Percentiles rank a stretch among this genome's conserved stretches.
phyloP scores from a whole-genome alignment of 2,113 vertebrate genomes.

The Heteronetta atricapilla region DNA sequence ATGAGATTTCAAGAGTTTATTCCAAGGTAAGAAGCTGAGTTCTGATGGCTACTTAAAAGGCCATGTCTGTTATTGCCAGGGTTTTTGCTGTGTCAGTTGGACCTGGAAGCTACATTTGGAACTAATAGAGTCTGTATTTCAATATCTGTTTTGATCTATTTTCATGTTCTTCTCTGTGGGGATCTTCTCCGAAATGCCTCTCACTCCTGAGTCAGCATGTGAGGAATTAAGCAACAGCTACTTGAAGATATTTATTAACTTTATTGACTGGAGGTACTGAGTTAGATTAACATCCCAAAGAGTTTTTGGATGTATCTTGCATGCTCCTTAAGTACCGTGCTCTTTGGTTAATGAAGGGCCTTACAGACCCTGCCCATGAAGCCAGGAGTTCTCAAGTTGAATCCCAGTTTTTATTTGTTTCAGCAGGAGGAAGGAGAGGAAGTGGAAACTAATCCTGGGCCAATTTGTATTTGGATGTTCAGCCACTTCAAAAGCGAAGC shows the following conservation, averaged over 20 bases:
- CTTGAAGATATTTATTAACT: constrained; percentile 45
- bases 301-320: constrained; percentile 7
- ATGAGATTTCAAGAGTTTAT: not conserved
- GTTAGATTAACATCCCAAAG: constrained; percentile 27
- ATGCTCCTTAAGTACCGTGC: not conserved
- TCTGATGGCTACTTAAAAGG: not conserved
- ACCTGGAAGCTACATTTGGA: constrained; percentile 1
- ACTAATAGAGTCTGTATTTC: not conserved
- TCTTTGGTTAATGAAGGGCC: not conserved
- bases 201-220: constrained; percentile 30
- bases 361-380: not conserved
- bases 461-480: constrained; percentile 36
- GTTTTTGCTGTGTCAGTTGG: not conserved
- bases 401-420: constrained; percentile 29
- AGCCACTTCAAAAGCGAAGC: constrained; percentile 26
- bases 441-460: constrained; percentile 44
- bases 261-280: constrained; percentile 21
- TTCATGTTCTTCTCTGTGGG: not conserved
- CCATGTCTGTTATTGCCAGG: not conserved
- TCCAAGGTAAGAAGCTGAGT: not conserved
- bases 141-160: constrained; percentile 10
- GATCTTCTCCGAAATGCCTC: constrained; percentile 1
- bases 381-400: not conserved
- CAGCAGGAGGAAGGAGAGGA: constrained; percentile 27
- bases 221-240: constrained; percentile 9